phyloP scores from a whole-genome alignment of 2,797 vertebrate species.

The Tenualosa thibaudeaui region DNA sequence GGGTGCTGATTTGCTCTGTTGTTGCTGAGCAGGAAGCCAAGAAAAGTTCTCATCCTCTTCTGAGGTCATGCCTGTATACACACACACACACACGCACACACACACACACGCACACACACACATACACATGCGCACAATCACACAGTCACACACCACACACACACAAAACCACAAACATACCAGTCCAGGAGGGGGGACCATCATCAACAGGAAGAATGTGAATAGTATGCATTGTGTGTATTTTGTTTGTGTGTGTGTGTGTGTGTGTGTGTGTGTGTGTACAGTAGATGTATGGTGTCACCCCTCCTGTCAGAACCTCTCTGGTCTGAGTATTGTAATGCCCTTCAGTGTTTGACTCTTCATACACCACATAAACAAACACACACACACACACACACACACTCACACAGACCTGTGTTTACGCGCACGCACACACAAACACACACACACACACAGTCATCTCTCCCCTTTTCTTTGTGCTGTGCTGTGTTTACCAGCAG shows the following conservation, averaged over 20 bases:
- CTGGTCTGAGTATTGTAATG: too few relatives aligned
- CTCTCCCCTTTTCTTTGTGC: too few relatives aligned
- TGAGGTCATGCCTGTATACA: not conserved
- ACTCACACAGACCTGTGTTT: not conserved
- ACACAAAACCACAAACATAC: too few relatives aligned
- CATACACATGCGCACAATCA: not conserved
- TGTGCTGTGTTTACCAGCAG: too few relatives aligned
- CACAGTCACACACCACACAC: not conserved
- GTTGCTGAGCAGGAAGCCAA: conserved; percentile 7
- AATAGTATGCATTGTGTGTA: too few relatives aligned
- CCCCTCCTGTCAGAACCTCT: too few relatives aligned
- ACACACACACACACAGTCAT: too few relatives aligned
- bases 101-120: not conserved
- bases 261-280: not conserved
- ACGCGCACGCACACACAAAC: not conserved
- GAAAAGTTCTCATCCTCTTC: not conserved
- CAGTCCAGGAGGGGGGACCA: too few relatives aligned
- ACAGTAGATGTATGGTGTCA: too few relatives aligned
- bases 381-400: not conserved
- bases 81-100: not conserved
- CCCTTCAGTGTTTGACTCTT: too few relatives aligned
- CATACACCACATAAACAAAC: not conserved
- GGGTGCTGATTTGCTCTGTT: conserved; percentile 12
- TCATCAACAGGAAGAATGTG: too few relatives aligned
- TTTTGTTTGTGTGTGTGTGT: not conserved